Conservation (phyloP, 1,140 invertebrate species). For the Argopecten irradians region DNA sequence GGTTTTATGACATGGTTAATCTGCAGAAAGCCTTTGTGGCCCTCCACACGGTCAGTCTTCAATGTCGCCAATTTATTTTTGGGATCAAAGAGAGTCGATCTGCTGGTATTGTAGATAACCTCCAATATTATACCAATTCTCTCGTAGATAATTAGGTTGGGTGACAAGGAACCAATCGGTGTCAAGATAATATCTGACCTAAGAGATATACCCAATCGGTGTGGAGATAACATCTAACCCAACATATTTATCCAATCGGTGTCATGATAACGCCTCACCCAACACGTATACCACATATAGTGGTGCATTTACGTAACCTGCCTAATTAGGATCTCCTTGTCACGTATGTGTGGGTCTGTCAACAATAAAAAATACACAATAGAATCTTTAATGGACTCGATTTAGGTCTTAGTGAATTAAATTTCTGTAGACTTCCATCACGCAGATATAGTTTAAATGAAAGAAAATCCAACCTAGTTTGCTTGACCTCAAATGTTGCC, state of each 20-base stretch:
- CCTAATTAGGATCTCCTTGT: neutral
- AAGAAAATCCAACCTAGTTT: too few species aligned
- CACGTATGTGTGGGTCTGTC: neutral
- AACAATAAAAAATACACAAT: neutral
- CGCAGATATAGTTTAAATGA: too few species aligned
- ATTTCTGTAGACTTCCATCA: too few species aligned
- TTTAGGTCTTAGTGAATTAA: neutral
- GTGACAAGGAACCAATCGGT: neutral
- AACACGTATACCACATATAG: neutral
- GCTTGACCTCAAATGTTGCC: too few species aligned
- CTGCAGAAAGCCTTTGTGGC: neutral
- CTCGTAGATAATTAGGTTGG: neutral
- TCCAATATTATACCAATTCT: neutral
- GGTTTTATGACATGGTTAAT: neutral
- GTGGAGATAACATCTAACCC: neutral
- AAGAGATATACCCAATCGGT: neutral
- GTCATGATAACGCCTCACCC: neutral
- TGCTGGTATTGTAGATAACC: neutral
- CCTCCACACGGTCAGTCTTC: neutral
- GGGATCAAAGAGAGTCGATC: slow-evolving; percentile 11
- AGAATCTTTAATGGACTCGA: neutral
- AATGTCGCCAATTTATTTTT: neutral
- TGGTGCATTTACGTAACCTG: neutral
- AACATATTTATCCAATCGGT: neutral
- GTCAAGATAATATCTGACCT: neutral